Base-by-base conservation (phyloP, 2,888 invertebrate genomes). In the Trichacis sp. region DNA sequence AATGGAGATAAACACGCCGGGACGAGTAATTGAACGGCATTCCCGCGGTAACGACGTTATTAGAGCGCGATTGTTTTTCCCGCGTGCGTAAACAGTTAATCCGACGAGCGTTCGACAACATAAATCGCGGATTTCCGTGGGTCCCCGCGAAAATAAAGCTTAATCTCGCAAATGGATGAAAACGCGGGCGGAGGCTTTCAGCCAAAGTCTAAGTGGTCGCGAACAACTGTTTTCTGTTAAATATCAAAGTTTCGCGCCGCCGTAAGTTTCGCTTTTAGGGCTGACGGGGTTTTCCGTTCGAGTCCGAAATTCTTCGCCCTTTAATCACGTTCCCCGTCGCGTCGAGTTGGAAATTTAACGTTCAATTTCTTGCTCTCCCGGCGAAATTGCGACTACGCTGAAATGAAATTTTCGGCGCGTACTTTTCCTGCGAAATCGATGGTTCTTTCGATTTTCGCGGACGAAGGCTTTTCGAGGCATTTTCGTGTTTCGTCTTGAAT, bases 191-290 rank as follows among this genome's bases (percentile, higher is more conserved):
- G 68, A 69, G 67, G 72, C 73, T 74, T 74, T 74, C 69, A 73
- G 70, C 59, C 48, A 57, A 68, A 64, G 72, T 73, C 72, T 68
- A 74, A 74, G 73, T 73, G 71, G 72, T 68, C 66, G 45, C 63
- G 38, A 65, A 64, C 65, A 65, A 69, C 61, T 59, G 66, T 67
- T 70, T 68, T 63, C 68, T 68, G 65, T 65, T 65, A 63, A 62
- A 63, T 57, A 65, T 68, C 64, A 68, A 68, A 70, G 58, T 70
- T 65, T 63, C 65, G 51, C 51, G 60, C 63, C 45, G 45, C 20
- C 14, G 4, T 19, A 20, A 45, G 40, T 40, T 40, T 40, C 40
- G 4, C 24, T 24, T 24, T 24, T 8, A 24, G 24, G 24, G 24
- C 8, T 8, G 40, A 40, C 40, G 15, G 12, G 14, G 12, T 40